Evolutionary conservation across 2,113 vertebrate species (phyloP).

Genomic region (Bungarus multicinctus): DNA sequence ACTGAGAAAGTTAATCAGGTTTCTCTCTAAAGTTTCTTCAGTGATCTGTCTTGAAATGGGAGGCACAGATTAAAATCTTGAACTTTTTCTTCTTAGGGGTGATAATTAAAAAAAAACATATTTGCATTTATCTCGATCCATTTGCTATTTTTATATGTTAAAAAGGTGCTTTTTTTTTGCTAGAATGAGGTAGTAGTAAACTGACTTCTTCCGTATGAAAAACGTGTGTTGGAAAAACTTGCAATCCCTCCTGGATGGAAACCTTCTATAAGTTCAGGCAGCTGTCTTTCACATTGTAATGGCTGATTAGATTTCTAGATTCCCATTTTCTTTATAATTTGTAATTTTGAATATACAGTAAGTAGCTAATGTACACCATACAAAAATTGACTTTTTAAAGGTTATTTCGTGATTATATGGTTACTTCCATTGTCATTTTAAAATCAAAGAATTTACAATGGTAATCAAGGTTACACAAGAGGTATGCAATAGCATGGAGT

Average conservation of each 20-base stretch:
- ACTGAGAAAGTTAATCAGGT: background rate
- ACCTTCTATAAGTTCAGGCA: background rate
- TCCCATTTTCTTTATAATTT: background rate
- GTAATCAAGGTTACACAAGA: background rate
- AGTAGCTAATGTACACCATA: background rate
- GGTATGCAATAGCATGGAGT: background rate
- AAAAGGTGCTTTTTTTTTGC: background rate
- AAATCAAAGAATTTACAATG: background rate
- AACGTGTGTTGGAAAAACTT: background rate
- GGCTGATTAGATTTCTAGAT: background rate
- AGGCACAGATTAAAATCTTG: background rate
- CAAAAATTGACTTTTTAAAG: background rate
- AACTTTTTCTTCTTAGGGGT: background rate
- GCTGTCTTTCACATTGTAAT: background rate
- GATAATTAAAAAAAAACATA: background rate
- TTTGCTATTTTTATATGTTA: background rate
- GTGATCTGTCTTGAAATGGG: background rate
- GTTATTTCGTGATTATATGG: background rate
- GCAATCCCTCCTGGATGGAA: background rate
- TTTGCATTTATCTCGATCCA: background rate
- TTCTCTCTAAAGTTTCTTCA: background rate
- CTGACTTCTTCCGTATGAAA: background rate
- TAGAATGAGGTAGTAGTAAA: background rate
- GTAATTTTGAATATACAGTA: background rate
- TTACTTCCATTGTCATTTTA: background rate